These are phyloP conservation scores for Zeugodacus cucurbitae DNA, from an alignment of 1,140 invertebrate species.

Conservation along the genomic window DNA sequence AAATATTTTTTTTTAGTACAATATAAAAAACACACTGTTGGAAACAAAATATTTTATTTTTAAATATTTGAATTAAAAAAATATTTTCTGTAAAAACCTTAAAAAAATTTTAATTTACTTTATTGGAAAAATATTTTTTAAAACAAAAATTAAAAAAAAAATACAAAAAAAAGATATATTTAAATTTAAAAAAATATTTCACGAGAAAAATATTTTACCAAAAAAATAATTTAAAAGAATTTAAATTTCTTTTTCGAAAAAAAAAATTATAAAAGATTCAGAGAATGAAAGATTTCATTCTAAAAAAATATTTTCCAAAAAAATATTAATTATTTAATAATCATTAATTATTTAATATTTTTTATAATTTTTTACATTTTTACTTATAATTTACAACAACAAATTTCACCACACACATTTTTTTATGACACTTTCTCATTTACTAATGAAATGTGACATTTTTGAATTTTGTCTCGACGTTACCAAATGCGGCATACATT, in stretches of 20 bases:
- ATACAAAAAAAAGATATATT: not conserved
- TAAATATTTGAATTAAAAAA: too few relatives aligned
- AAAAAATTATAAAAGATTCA: too few relatives aligned
- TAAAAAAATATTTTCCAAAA: too few relatives aligned
- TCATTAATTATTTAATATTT: not conserved
- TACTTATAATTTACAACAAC: not conserved
- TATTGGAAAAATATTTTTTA: not conserved
- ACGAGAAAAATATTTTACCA: not conserved
- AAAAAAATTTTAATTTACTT: too few relatives aligned
- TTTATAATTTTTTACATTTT: not conserved
- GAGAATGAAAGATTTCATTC: too few relatives aligned
- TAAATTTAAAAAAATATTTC: too few relatives aligned
- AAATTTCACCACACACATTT: not conserved
- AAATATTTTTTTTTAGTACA: too few relatives aligned
- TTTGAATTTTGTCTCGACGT: conserved; percentile 61
- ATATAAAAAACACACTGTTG: too few relatives aligned
- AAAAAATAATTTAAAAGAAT: not conserved
- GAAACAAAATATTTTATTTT: too few relatives aligned
- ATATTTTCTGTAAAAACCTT: too few relatives aligned
- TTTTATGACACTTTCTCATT: not conserved
- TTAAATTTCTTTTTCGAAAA: not conserved
- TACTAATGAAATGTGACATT: conserved; percentile 42
- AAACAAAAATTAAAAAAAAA: not conserved
- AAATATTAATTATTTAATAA: too few relatives aligned
- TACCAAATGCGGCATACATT: conserved; percentile 39